A percentile compares a stretch with the other conserved stretches of the same genome.
Evolutionary conservation across 1,140 invertebrate species (phyloP).

Genomic region (Drosophila arawakana): DNA sequence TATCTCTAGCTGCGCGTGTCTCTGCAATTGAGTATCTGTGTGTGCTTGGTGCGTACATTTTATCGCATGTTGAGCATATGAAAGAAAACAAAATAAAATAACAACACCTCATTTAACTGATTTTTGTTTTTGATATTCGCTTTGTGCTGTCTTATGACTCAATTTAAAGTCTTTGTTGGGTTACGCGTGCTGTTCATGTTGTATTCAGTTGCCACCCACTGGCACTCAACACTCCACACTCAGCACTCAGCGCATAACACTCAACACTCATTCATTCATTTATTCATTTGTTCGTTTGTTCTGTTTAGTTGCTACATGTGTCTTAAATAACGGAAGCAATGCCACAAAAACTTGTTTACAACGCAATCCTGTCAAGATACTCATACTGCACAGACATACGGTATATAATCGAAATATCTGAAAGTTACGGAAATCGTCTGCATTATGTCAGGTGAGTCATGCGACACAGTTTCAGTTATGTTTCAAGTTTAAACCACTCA

Average conservation of each 20-base stretch:
- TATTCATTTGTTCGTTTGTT: constrained; percentile 32
- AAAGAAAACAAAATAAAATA: constrained; percentile 39
- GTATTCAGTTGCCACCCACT: constrained; percentile 56
- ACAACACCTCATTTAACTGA: constrained; percentile 75
- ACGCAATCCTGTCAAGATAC: constrained; percentile 33
- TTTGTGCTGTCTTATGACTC: constrained; percentile 72
- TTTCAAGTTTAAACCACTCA: constrained; percentile 5
- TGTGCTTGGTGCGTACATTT: constrained; percentile 48
- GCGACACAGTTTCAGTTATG: constrained; percentile 4
- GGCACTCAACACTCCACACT: constrained; percentile 18
- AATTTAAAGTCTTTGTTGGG: constrained; percentile 76
- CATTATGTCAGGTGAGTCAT: constrained; percentile 37
- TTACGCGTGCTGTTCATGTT: constrained; percentile 67
- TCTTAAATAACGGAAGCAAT: constrained; percentile 42
- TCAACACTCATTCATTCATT: constrained; percentile 29
- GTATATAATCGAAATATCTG: constrained; percentile 17
- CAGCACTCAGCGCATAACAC: constrained; percentile 33
- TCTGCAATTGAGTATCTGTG: constrained; percentile 27
- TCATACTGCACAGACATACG: constrained; percentile 23
- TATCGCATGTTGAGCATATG: constrained; percentile 62
- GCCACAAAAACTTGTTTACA: constrained; percentile 36
- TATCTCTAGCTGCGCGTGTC: constrained; percentile 32
- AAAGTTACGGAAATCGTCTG: constrained; percentile 28
- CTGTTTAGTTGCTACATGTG: constrained; percentile 37
- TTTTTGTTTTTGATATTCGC: constrained; percentile 43